Base-by-base conservation (phyloP, 2,113 vertebrate genomes). In the Micronisus gabar region DNA sequence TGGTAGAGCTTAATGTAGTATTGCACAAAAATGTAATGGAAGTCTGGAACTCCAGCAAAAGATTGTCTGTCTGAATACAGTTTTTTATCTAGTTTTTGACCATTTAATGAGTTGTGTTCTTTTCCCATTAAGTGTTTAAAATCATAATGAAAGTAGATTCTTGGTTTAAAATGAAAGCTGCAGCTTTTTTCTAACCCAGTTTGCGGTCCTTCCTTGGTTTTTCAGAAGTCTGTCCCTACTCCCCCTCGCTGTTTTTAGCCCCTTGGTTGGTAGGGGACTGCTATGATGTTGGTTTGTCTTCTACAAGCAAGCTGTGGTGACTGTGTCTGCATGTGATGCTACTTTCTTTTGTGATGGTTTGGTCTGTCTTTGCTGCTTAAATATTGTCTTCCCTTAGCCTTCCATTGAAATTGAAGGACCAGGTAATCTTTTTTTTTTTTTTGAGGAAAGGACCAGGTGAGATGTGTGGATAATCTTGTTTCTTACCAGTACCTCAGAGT, bases 291-390 rank as follows among this genome's bases (percentile, higher is more conserved):
- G 20, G 6, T 43, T 65, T 70, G 32, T 50, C 45, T 21, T 59
- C 22, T 10, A 0, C 6, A 18, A 58, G 18, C n/a, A 23, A 20
- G 32, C 27, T 62, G 43, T 0, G 7, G 50, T 34, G 26, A 19
- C 22, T 30, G 26, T 30, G 29, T 50, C 47, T 66, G 13, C 13
- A 5, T 27, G 32, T 0, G 2, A 29, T 47, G 29, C 34, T 38
- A 0, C 52, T 19, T 47, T 29, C 17, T 67, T 29, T 36, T 0
- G 0, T 23, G 34, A 10, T 20, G 14, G 25, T 45, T 81, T 36
- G 15, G 8, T 14, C 41, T 84, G 62, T 59, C 30, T 27, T 62
- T 76, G 41, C 63, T 72, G 27, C 53, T 86, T 40, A 32, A 59
- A 25, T 25, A 11, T n/a, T 52, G n/a, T 8, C 34, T 76, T 61